A percentile compares a stretch with the other conserved stretches of the same genome.
phyloP scores from a whole-genome alignment of 64 coral and sea anemone genomes.

The Montipora efflorescens region DNA sequence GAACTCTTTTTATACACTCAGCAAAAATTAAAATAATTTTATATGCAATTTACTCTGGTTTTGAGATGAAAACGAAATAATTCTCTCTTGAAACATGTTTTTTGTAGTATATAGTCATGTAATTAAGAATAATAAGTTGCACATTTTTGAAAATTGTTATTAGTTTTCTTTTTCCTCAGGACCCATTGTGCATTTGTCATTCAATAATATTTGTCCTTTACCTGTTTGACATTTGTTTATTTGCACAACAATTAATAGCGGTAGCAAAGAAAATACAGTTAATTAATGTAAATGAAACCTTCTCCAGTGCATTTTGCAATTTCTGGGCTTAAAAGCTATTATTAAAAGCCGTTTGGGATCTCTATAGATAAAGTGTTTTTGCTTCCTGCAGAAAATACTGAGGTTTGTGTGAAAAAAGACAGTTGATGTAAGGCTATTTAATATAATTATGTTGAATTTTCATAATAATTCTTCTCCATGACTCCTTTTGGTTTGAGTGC shows the following conservation, averaged over 20 bases:
- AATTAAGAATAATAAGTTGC: background rate
- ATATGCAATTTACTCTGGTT: background rate
- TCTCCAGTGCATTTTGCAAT: background rate
- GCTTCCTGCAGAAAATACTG: too few species aligned
- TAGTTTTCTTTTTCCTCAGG: background rate
- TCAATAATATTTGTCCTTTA: background rate
- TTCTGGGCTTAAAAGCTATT: background rate
- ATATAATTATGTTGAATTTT: too few species aligned
- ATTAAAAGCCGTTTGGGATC: too few species aligned
- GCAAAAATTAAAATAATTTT: too few species aligned
- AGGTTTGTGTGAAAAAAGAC: too few species aligned
- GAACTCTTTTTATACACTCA: too few species aligned
- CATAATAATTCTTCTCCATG: too few species aligned
- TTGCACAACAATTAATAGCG: background rate
- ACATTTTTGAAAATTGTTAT: background rate
- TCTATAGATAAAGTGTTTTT: too few species aligned
- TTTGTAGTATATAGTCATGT: background rate
- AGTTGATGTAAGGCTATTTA: too few species aligned
- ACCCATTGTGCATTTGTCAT: background rate
- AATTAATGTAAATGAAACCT: background rate
- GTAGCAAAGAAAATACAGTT: background rate
- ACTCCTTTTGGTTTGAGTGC: too few species aligned
- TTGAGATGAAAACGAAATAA: background rate
- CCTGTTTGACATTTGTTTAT: background rate
- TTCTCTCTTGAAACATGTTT: background rate